Base-by-base conservation (phyloP, 1,140 invertebrate species). In the Monochamus saltuarius region DNA sequence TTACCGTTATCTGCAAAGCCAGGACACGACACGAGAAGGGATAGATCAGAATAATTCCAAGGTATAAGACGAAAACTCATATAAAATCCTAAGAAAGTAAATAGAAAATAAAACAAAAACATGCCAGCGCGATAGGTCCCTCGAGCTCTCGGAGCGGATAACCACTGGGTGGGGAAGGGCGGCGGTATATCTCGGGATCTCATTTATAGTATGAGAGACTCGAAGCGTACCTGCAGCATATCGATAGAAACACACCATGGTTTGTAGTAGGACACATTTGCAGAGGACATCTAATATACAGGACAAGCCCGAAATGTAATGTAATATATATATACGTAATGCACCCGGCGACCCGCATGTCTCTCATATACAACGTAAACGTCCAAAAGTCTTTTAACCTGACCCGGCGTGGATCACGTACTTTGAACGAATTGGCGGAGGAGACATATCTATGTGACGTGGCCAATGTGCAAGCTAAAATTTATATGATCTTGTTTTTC, bases 361-460 rank as follows among this genome's bases (percentile, higher is more conserved):
- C 62, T 55, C 45, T 57, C 58, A 61, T 57, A 61, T 61, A 60
- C 58, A 61, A 64, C 58, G 45, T 64, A 64, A 64, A 61, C 54
- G 62, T 64, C 62, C 58, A 61, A 64, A 64, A 64, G 62, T 64
- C 57, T 61, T 55, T 64, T 64, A 64, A 54, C 56, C 58, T 64
- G 58, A 64, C 58, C 62, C 54, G 62, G 58, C 49, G 57, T 52
- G 22, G 22, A 64, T 64, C 62, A 64, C 62, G 62, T 61, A 64
- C 22, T 29, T 29, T 29, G 22, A 29, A 29, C 58, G 62, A 64
- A 56, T 61, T 53, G 62, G 54, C 51, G 58, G 62, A 29, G 22
- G 22, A 29, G 22, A 64, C 58, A 64, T 64, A 61, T 64, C 58
- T 61, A 43, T 56, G 58, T 64, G 58, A 61, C 62, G 62, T 64